Base-by-base conservation (phyloP, 2,888 invertebrate genomes). In the Hybos culiciformis region DNA sequence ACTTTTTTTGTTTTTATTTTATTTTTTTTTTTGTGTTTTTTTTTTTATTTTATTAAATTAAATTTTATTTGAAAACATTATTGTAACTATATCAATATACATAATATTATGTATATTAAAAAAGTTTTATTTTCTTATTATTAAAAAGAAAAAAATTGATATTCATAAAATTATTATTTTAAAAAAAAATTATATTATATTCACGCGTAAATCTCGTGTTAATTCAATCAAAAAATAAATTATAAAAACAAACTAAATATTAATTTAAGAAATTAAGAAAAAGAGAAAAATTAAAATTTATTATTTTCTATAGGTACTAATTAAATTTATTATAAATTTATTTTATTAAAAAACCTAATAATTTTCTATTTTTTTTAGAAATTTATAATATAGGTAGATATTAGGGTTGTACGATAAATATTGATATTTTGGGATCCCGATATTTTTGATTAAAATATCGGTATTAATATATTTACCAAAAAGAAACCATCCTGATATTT, bases 341-440 rank as follows among this genome's bases (percentile, higher is more conserved):
- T 33, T 19, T 29, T 18, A n/a, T 20, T 33, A 37, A 17, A 32
- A 6, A n/a, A n/a, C n/a, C n/a, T n/a, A n/a, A n/a, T n/a, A n/a
- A n/a, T n/a, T n/a, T n/a, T n/a, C n/a, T n/a, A n/a, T n/a, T n/a
- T n/a, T n/a, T n/a, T n/a, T n/a, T n/a, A n/a, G n/a, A n/a, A n/a
- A n/a, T n/a, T n/a, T n/a, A n/a, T n/a, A n/a, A n/a, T n/a, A n/a
- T n/a, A n/a, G n/a, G 62, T 50, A 50, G 46, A 50, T 44, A 45
- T 39, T 48, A 51, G 31, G 44, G 21, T 41, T 44, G 40, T 34
- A 19, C 18, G 11, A 18, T 14, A 36, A 21, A 15, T 17, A 9
- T 5, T 9, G 17, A 14, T 14, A 32, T 17, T 32, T n/a, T n/a
- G n/a, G n/a, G n/a, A n/a, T n/a, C n/a, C n/a, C n/a, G n/a, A n/a